Conservation (phyloP, 1,140 invertebrate genomes). For the Conus betulinus region DNA sequence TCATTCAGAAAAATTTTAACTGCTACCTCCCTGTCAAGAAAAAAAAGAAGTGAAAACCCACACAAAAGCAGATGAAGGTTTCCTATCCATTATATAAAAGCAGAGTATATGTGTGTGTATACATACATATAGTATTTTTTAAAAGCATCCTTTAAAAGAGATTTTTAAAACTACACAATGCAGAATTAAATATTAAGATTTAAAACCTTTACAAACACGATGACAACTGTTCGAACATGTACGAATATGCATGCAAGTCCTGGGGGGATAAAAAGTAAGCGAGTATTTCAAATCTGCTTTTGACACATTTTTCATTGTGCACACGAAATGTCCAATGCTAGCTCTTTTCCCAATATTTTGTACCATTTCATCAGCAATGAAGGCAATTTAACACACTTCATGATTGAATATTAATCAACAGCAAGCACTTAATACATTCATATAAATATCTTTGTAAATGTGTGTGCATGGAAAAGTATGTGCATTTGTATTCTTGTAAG, state of each 20-base stretch:
- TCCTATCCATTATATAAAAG: neutral
- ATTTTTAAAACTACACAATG: too few species aligned
- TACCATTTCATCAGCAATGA: neutral
- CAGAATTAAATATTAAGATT: neutral
- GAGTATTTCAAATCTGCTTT: neutral
- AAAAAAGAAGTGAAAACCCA: neutral
- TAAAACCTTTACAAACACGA: too few species aligned
- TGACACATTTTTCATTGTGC: neutral
- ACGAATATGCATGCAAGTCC: too few species aligned
- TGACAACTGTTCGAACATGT: too few species aligned
- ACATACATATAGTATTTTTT: too few species aligned
- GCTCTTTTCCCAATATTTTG: neutral
- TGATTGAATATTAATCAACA: neutral
- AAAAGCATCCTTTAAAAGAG: too few species aligned
- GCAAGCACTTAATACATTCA: neutral
- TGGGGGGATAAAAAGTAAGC: neutral
- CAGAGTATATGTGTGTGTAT: neutral
- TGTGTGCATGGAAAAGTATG: neutral
- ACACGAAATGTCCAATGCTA: neutral
- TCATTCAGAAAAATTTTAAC: too few species aligned
- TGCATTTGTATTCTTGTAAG: too few species aligned
- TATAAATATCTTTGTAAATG: neutral
- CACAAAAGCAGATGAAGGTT: too few species aligned
- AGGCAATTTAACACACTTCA: neutral
- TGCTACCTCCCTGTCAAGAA: neutral